Percentiles rank a stretch among this genome's conserved stretches.
Conservation (phyloP, 1,140 invertebrate species). For the Lordiphosa mommai region DNA sequence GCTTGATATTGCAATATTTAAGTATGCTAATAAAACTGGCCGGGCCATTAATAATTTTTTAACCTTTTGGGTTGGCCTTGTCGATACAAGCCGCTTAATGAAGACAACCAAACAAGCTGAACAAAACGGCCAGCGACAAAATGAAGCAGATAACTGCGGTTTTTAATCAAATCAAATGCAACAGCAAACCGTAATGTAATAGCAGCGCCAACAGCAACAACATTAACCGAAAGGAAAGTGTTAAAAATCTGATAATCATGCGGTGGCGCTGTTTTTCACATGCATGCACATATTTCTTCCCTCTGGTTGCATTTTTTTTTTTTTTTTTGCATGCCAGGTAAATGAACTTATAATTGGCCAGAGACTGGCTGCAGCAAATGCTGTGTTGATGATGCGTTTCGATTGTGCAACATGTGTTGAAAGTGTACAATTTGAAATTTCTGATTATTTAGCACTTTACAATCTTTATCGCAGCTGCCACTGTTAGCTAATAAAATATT, state of each 20-base stretch:
- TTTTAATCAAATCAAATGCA: conserved; percentile 75
- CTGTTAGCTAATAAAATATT: conserved; percentile 43
- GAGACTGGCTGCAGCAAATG: conserved; percentile 33
- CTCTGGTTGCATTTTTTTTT: conserved; percentile 27
- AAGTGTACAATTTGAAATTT: conserved; percentile 25
- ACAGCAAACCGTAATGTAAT: conserved; percentile 51
- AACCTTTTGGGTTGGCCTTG: conserved; percentile 49
- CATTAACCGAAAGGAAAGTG: conserved; percentile 57
- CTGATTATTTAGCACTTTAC: conserved; percentile 62
- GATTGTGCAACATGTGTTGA: conserved; percentile 33
- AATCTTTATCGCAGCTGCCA: conserved; percentile 62
- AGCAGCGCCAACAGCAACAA: conserved; percentile 17
- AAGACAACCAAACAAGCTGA: conserved; percentile 20
- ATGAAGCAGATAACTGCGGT: conserved; percentile 71
- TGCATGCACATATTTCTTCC: conserved; percentile 65
- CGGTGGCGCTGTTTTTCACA: conserved; percentile 67
- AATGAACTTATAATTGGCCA: conserved; percentile 76
- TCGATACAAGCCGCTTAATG: conserved; percentile 36
- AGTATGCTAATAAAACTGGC: conserved; percentile 44
- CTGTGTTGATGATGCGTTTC: conserved; percentile 38
- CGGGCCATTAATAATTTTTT: conserved; percentile 34
- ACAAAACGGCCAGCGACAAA: conserved; percentile 43
- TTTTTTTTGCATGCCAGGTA: conserved; percentile 55
- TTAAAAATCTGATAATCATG: conserved; percentile 75
- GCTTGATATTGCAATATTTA: not conserved